Evolutionary conservation across 2,888 invertebrate genomes (phyloP).

Genomic region (Cylindroiulus punctatus): DNA sequence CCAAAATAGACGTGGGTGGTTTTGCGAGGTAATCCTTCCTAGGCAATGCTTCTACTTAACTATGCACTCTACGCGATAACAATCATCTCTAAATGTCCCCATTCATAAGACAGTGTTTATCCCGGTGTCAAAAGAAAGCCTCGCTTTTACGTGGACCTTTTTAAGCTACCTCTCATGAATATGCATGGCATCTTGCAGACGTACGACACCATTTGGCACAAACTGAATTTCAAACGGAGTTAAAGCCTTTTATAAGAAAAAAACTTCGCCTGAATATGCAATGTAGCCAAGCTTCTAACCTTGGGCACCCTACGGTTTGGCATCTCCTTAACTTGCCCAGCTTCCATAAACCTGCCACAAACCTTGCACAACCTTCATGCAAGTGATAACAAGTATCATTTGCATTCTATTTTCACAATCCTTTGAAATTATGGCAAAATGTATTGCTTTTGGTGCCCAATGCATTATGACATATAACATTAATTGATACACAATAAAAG

Average conservation of each 20-base stretch:
- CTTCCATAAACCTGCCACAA: not conserved
- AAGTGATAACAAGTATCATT: no score
- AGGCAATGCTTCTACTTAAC: slow-evolving; percentile 11
- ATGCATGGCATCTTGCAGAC: slow-evolving; percentile 1
- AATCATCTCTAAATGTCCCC: slow-evolving; percentile 10
- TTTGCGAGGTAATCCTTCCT: slow-evolving; percentile 34
- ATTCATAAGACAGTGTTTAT: slow-evolving; percentile 44
- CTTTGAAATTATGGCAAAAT: no score
- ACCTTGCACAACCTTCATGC: not conserved
- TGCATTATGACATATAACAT: no score
- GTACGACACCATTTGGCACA: not conserved
- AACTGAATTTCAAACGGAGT: not conserved
- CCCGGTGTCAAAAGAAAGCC: slow-evolving; percentile 36
- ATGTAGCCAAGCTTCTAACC: not conserved
- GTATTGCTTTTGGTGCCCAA: no score
- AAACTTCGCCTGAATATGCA: slow-evolving; percentile 20
- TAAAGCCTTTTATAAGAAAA: slow-evolving; percentile 13
- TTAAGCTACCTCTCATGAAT: slow-evolving; percentile 35
- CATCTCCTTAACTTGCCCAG: no score
- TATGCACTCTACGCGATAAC: slow-evolving; percentile 1
- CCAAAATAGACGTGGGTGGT: slow-evolving; percentile 29
- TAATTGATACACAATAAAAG: no score
- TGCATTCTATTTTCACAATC: no score
- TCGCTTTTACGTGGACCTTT: slow-evolving; percentile 15
- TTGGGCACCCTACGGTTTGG: not conserved